Conservation (phyloP, 2,113 vertebrate genomes). For the Collichthys lucidus region DNA sequence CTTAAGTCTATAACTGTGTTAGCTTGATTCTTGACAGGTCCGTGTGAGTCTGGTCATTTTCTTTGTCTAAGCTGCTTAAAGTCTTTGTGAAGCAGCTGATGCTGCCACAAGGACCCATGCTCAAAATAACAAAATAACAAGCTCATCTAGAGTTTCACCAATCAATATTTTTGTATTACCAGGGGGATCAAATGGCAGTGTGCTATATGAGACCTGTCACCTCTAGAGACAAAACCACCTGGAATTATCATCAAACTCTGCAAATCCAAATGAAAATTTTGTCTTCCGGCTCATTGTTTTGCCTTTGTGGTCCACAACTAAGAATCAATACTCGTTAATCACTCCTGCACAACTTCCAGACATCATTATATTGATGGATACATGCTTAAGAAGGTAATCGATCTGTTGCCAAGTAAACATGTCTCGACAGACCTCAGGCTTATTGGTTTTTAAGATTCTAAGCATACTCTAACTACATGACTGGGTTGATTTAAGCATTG, state of each 20-base stretch:
- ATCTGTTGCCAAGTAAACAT: not conserved
- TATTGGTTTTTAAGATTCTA: not conserved
- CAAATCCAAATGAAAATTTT: not conserved
- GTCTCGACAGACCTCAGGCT: too few species aligned
- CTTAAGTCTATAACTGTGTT: not conserved
- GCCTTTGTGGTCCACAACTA: not conserved
- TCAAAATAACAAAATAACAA: not conserved
- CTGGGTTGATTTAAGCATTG: not conserved
- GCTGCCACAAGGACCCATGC: not conserved
- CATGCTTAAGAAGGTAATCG: too few species aligned
- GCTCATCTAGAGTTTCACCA: not conserved
- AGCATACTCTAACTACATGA: not conserved
- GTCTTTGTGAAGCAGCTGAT: not conserved
- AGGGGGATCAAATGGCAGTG: not conserved
- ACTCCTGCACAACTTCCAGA: not conserved
- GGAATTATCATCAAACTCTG: not conserved
- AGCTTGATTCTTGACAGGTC: not conserved
- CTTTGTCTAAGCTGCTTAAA: not conserved
- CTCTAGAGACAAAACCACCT: not conserved
- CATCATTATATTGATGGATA: not conserved
- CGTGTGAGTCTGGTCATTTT: not conserved
- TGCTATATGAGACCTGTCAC: not conserved
- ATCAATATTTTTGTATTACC: not conserved
- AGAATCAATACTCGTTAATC: not conserved
- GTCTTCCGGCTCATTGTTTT: not conserved